Conservation (phyloP, 2,888 invertebrate species). For the Oasisia sp. region DNA sequence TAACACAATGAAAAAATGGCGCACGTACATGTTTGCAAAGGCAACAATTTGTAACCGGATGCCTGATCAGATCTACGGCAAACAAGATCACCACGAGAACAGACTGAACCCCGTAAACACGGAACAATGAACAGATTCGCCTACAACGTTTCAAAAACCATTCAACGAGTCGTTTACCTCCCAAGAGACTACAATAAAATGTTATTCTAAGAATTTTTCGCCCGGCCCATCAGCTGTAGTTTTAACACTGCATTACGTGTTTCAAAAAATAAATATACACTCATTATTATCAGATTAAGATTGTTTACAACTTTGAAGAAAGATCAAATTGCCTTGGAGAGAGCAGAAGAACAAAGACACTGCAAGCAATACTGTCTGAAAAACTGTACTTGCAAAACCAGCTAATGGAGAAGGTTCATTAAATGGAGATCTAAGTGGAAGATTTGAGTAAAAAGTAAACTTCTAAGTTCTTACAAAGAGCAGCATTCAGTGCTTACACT, state of each 20-base stretch:
- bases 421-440: neutral
- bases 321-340: neutral
- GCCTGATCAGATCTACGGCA: neutral
- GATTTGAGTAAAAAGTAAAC: neutral
- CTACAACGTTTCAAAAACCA: neutral
- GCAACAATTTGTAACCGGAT: conserved; percentile 3
- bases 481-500: too few relatives aligned
- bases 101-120: neutral
- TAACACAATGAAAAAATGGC: neutral
- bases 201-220: too few relatives aligned
- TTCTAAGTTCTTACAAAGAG: too few relatives aligned
- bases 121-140: neutral
- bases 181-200: too few relatives aligned
- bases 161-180: too few relatives aligned
- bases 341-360: neutral
- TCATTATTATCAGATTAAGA: neutral
- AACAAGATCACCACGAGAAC: neutral
- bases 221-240: neutral
- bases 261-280: neutral
- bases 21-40: neutral
- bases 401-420: neutral
- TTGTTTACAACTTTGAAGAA: neutral
- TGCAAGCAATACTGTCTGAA: neutral
- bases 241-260: neutral
- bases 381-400: neutral